phyloP scores from a whole-genome alignment of 2,797 vertebrate genomes.

The Hozukius guyotensis region DNA sequence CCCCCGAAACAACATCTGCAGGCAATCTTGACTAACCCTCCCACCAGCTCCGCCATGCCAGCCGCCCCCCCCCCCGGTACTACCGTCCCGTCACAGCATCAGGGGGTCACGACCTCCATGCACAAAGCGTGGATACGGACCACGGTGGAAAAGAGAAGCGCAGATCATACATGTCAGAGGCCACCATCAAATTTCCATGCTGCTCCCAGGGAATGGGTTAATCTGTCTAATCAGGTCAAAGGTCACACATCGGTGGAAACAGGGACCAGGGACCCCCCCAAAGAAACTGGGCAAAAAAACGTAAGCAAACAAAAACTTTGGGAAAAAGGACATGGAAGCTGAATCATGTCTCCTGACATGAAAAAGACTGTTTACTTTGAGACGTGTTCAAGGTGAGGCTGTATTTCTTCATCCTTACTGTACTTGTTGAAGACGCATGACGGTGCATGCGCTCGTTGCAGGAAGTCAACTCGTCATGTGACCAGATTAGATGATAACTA shows the following conservation, averaged over 20 bases:
- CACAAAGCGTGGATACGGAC: constrained; percentile 26
- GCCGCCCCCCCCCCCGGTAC: constrained; percentile 2
- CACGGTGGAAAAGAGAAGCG: constrained; percentile 34
- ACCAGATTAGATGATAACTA: not conserved
- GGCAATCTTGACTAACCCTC: constrained; percentile 67
- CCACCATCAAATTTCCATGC: constrained; percentile 59
- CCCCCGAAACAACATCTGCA: constrained; percentile 76
- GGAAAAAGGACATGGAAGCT: not conserved
- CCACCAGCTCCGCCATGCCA: constrained; percentile 48
- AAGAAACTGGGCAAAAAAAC: constrained; percentile 1
- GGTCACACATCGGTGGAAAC: constrained; percentile 31
- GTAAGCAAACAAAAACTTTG: constrained; percentile 30
- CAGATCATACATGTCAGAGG: constrained; percentile 46
- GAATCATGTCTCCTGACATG: not conserved
- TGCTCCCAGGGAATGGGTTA: constrained; percentile 62
- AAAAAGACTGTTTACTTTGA: constrained; percentile 6
- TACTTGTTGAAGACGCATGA: not conserved
- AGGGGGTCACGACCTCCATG: constrained; percentile 32
- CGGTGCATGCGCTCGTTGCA: not conserved
- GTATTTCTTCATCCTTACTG: not conserved
- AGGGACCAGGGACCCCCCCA: constrained; percentile 9
- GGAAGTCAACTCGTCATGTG: not conserved
- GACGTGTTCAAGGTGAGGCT: not conserved
- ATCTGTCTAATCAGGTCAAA: constrained; percentile 56
- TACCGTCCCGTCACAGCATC: constrained; percentile 16